Base-by-base conservation (phyloP, 2,113 vertebrate genomes). In the Philantomba maxwellii region DNA sequence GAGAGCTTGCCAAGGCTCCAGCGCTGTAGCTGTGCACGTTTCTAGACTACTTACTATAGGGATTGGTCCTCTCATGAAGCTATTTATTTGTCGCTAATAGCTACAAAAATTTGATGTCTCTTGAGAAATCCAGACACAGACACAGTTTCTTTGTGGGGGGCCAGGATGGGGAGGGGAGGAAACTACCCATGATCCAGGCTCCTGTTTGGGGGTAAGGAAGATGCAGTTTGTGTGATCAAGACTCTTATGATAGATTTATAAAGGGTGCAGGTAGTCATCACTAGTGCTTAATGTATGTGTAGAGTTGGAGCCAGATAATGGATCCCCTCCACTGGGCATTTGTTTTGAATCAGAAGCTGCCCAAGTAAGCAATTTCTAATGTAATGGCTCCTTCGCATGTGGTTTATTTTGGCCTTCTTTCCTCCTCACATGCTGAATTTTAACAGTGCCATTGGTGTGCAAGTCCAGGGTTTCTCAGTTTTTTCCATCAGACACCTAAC, bases 341-440 rank as follows among this genome's bases (percentile, higher is more conserved):
- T 60, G 57, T 85, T 26, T 30, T 87, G 64, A 89, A n/a, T 70
- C 51, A 77, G 87, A 87, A 78, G 78, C 81, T 64, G 66, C 89
- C 25, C 1, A 23, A 58, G 89, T 26, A 36, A 13, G 91, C 33
- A 30, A 43, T 33, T 97, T 96, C 86, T 58, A 43, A 0, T 7
- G 36, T 51, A 45, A 7, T 2, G 84, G 75, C 45, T 80, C 70
- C 17, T 95, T 55, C 9, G 0, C 2, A 11, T 25, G 77, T 78
- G 93, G 89, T 95, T 98, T 89, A 1, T 94, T 97, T 97, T 98
- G 97, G 84, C 95, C 89, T 43, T 60, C 90, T 62, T 70, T n/a
- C 6, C 60, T 30, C 49, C 43, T 89, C 84, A 93, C 77, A n/a
- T 83, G 26, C 28, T 0, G 30, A 73, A 33, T 66, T 90, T 55